Evolutionary conservation across 2,797 vertebrate genomes (phyloP).

Genomic region (Cyprinodon diabolis): DNA sequence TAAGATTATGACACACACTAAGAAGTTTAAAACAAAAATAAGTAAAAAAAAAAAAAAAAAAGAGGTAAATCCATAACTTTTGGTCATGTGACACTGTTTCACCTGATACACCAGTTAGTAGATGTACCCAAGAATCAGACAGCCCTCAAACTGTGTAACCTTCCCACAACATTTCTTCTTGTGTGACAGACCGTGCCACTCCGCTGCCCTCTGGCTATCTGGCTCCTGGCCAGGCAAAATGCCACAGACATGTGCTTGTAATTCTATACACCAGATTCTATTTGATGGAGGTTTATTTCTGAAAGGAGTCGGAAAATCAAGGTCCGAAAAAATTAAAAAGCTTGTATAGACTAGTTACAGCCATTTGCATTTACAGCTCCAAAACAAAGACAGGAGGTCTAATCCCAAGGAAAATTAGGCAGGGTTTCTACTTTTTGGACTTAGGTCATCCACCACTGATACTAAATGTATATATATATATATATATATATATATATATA

Average conservation of each 20-base stretch:
- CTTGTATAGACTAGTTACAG: too few species aligned
- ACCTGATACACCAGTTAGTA: background rate
- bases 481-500: too few species aligned
- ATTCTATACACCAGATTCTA: background rate
- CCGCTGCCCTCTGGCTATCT: background rate
- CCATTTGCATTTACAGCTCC: background rate
- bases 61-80: conserved; percentile 20
- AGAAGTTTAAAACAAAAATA: background rate
- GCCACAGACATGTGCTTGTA: conserved; percentile 9
- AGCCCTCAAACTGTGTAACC: conserved; percentile 10
- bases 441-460: too few species aligned
- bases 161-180: conserved; percentile 5
- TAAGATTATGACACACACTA: background rate
- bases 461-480: too few species aligned
- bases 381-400: too few species aligned
- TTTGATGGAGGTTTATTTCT: background rate
- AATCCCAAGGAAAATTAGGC: too few species aligned
- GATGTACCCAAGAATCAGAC: conserved; percentile 6
- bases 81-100: conserved; percentile 20
- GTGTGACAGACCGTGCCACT: background rate
- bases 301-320: too few species aligned
- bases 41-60: background rate
- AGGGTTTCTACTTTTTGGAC: too few species aligned
- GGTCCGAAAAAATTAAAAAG: too few species aligned
- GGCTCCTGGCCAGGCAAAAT: conserved; percentile 4